Base-by-base conservation (phyloP, 2,113 vertebrate genomes). In the Tauraco erythrolophus region DNA sequence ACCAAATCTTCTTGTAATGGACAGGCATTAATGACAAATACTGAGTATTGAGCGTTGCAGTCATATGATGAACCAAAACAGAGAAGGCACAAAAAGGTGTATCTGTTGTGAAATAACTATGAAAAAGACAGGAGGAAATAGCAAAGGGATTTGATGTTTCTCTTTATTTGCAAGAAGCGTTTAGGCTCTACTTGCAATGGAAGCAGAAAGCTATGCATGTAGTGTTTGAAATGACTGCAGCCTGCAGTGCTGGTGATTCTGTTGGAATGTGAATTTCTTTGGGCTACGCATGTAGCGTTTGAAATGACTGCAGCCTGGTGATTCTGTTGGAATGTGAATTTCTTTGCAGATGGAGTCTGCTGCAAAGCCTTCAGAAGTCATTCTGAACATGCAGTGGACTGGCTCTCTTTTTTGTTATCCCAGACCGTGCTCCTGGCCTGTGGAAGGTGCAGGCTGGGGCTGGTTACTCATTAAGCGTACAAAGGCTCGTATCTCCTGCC, bases 391-490 rank as follows among this genome's bases (percentile, higher is more conserved):
- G 58, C 45, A 33, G 25, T 3, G 9, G 69, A 10, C 8, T 56
- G 51, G 23, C 30, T 71, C 53, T 68, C 48, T 21, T 31, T 43
- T 72, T 45, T 89, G 45, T n/a, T 17, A 27, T 77, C 70, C 8
- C 24, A 39, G n/a, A 1, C 71, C 14, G 17, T 57, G 61, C 72
- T 86, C 35, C 86, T 48, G 80, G 65, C 54, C 85, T 33, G 28
- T 45, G 53, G 25, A 24, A 79, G 70, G 78, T 27, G 66, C 81
- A 15, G 62, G 60, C 62, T 75, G 88, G 75, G 80, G 9, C 80
- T 2, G 33, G 84, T 84, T 87, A 81, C 93, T 97, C 96, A 95
- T 97, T 97, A 97, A 88, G 66, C 7, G 2, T 56, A 92, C 96
- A 95, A 97, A 96, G 81, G 87, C 93, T 91, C n/a, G 0, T 11